phyloP scores from a whole-genome alignment of 2,113 vertebrate species.

The Festucalex cinctus region DNA sequence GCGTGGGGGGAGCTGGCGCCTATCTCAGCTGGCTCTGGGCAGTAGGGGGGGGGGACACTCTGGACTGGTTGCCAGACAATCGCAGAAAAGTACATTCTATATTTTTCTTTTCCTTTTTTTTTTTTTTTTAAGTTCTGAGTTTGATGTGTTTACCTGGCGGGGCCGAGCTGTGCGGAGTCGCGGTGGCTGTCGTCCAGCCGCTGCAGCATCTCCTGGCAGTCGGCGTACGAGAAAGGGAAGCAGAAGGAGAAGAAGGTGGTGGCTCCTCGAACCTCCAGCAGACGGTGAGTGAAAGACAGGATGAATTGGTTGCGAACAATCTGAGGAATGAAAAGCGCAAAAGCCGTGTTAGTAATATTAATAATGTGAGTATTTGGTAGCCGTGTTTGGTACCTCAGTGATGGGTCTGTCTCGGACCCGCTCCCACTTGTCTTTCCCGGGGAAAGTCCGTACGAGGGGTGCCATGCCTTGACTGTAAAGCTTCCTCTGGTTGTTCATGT shows the following conservation, averaged over 20 bases:
- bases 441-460: constrained; percentile 86
- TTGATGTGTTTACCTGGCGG: constrained; percentile 74
- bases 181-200: constrained; percentile 82
- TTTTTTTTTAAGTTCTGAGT: too few species aligned
- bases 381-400: constrained; percentile 73
- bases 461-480: constrained; percentile 96
- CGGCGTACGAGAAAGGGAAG: constrained; percentile 91
- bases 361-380: not conserved
- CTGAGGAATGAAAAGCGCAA: constrained; percentile 59
- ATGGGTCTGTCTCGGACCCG: constrained; percentile 85
- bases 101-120: too few species aligned
- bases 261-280: constrained; percentile 82
- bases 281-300: constrained; percentile 89
- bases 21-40: too few species aligned
- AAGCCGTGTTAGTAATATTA: constrained; percentile 3
- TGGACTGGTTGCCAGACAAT: too few species aligned
- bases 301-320: constrained; percentile 90
- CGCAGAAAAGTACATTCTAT: too few species aligned
- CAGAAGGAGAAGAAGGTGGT: constrained; percentile 96
- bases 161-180: constrained; percentile 71
- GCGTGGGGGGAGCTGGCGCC: too few species aligned
- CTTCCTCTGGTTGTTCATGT: constrained; percentile 98
- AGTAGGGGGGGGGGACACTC: too few species aligned
- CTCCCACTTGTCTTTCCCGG: constrained; percentile 86
- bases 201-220: constrained; percentile 90